Percentiles rank a stretch among this genome's conserved stretches.
Conservation (phyloP, 1,140 invertebrate species). For the Chelonus insularis region DNA sequence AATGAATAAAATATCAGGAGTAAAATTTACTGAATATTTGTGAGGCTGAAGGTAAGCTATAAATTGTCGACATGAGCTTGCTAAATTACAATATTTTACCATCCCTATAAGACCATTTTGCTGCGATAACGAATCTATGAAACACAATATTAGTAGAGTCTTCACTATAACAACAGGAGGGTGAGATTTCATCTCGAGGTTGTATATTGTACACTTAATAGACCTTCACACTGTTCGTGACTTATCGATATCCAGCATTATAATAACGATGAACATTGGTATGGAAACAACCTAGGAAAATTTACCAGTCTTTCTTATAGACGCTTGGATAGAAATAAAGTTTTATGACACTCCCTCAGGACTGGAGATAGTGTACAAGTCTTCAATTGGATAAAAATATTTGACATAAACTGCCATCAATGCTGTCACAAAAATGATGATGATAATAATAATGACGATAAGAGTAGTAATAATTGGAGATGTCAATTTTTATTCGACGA, state of each 20-base stretch:
- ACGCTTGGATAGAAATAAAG: no score
- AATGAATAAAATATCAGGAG: no score
- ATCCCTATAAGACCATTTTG: neutral
- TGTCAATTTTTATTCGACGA: no score
- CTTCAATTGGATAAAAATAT: no score
- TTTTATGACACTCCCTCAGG: no score
- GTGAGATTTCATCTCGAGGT: neutral
- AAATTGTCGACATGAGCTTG: neutral
- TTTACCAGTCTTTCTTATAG: neutral
- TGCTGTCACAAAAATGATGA: no score
- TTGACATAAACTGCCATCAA: no score
- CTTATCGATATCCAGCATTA: slow-evolving; percentile 17
- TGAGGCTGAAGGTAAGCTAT: neutral
- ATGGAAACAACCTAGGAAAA: neutral
- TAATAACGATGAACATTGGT: neutral
- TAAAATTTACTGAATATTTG: neutral
- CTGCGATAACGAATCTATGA: slow-evolving; percentile 25
- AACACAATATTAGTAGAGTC: slow-evolving; percentile 14
- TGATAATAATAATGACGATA: no score
- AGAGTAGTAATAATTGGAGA: no score
- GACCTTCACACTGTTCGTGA: slow-evolving; percentile 19
- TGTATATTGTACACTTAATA: slow-evolving; percentile 16
- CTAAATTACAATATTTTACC: neutral
- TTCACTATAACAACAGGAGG: neutral
- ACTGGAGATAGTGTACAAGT: no score